Base-by-base conservation (phyloP, 2,888 invertebrate species). In the Spicauda simplicius region DNA sequence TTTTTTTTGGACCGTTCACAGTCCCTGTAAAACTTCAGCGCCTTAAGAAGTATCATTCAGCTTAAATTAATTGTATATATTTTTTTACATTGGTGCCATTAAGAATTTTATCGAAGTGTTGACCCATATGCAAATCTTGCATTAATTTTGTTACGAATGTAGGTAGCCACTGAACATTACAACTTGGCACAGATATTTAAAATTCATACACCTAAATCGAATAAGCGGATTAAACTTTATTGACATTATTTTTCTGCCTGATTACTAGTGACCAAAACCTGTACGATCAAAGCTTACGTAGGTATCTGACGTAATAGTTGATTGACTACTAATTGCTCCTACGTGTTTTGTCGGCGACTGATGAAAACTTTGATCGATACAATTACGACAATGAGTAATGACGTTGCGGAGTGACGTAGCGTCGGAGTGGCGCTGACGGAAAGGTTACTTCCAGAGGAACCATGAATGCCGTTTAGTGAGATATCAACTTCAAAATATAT, bases 321-420 rank as follows among this genome's bases (percentile, higher is more conserved):
- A 37, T 11, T 37, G 37, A 12, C 37, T 11, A 37, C 37, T 37
- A 37, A 37, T 37, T 37, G 37, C 11, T 37, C 37, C 12, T 12
- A 12, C 37, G 37, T 37, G 37, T 37, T 33, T 37, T 12, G 37
- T 37, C 4, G 37, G 12, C 1, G 11, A 4, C 37, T 12, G 37
- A 50, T 59, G 59, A 48, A 59, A 25, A 25, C 11, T 59, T 59
- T 59, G 59, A 59, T 59, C 48, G 59, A 59, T 50, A 19, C 45
- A 45, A 45, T 45, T n/a, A 45, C n/a, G 45, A 45, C 45, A 45
- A 45, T n/a, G 6, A 11, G 1, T 45, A 45, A n/a, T n/a, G 45
- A 45, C 45, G 45, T 45, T 12, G 45, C n/a, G 45, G 14, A n/a
- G n/a, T 45, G n/a, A 45, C 45, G 45, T 45, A 45, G 45, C 45